Base-by-base conservation (phyloP, 1,140 invertebrate species). In the Augochlora pura region DNA sequence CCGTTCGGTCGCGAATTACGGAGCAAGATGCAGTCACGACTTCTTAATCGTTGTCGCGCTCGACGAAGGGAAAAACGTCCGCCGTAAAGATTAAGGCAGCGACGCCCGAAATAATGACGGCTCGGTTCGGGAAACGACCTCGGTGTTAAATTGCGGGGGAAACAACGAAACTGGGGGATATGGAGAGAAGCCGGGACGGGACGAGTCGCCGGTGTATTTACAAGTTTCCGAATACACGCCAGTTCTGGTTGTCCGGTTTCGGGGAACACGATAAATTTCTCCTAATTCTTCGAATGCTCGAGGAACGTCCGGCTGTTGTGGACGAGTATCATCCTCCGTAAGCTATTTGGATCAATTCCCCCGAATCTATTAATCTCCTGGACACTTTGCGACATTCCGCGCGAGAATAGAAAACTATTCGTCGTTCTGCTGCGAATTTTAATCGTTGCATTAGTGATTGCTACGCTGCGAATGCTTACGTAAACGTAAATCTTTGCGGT, bases 131-230 rank as follows among this genome's bases (percentile, higher is more conserved):
- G 46, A 73, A 79, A 84, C 23, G 23, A 54, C n/a, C 21, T 38
- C 42, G 32, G 46, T 42, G 82, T 82, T 82, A 82, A 78, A 84
- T 78, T 69, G 54, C 63, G 27, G 38, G 42, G n/a, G 57, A 83
- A 72, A 84, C 64, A 78, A 68, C 39, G 42, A 16, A 21, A 65
- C 32, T 32, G 38, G 62, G 5, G 16, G 65, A 49, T 10, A 74
- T 23, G 39, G 27, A 69, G 59, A 67, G 32, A 75, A 42, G 6
- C 39, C 54, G 62, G 25, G 10, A 49, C 27, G 38, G 25, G 16
- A 77, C 70, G 39, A 81, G 52, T 66, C 63, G 66, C 70, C 70
- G 74, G 62, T 27, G 80, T 62, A 81, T 68, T 80, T 54, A 65
- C 64, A 27, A 62, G 59, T 63, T 42, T 2, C 27, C 68, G 67